Conservation (phyloP, 2,797 vertebrate species). For the Pelobates cultripes region DNA sequence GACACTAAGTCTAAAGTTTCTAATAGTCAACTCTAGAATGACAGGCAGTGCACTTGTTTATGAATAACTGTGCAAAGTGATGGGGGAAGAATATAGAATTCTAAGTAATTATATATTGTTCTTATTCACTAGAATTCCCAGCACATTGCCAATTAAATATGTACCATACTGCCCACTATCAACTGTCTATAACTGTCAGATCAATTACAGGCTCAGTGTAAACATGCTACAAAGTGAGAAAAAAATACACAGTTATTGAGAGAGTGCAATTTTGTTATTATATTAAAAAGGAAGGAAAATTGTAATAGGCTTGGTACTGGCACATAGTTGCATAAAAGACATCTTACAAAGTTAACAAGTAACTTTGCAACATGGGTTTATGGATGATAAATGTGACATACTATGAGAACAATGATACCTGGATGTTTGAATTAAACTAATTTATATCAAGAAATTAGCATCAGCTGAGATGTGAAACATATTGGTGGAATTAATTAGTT, state of each 20-base stretch:
- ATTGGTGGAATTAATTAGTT: neutral
- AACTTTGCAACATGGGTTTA: neutral
- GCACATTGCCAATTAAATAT: neutral
- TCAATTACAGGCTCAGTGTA: neutral
- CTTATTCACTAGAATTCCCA: too few species aligned
- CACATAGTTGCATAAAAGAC: neutral
- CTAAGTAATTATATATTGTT: too few species aligned
- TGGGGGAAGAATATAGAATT: too few species aligned
- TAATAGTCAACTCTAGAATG: too few species aligned
- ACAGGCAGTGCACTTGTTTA: too few species aligned
- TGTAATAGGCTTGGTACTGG: neutral
- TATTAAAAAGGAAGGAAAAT: neutral
- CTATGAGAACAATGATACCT: neutral
- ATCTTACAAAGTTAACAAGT: neutral
- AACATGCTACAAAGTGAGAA: slow-evolving; percentile 7
- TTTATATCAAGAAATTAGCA: neutral
- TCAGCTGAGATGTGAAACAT: neutral
- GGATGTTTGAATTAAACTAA: neutral
- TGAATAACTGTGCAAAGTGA: too few species aligned
- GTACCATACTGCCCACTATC: neutral
- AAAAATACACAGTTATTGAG: neutral
- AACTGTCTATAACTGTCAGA: slow-evolving; percentile 1
- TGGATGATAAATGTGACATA: slow-evolving; percentile 1
- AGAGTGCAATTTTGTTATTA: neutral
- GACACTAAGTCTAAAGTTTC: too few species aligned